Evolutionary conservation across 2,113 vertebrate species (phyloP), one percentile per base, ranked within the genome.

Genomic region (Cyanoramphus novaezelandiae): DNA sequence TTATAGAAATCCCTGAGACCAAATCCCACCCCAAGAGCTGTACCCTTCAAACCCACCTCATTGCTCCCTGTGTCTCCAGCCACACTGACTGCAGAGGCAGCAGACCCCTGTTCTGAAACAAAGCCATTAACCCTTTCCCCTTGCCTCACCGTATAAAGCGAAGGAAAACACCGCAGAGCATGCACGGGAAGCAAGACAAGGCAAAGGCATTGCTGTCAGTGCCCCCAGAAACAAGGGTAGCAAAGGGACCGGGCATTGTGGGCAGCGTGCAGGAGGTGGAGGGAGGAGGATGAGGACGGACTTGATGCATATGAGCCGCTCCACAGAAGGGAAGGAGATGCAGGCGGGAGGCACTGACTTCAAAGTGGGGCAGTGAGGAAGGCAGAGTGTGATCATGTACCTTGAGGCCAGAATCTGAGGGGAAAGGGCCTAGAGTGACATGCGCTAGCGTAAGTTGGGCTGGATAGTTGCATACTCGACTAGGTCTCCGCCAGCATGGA

Each of bases 401-500:
- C 99, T 99, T 97, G 97, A 98, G 98, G 98, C 98, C 98, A 97
- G 98, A 98, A 98, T 97, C 97, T 98, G 98, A 97, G 98, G 98
- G 98, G 96, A 97, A 98, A 98, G 97, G 94, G 97, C 98, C 98
- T 98, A 98, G 95, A 98, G 97, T 97, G 98, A 97, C 98, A 98
- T 98, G 98, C 97, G 95, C 98, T 99, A 99, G 97, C 98, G 97
- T 96, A 98, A 98, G 97, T 97, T 99, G 98, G 98, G 97, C 98
- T 99, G 99, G 98, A 99, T 99, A 98, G 98, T 99, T 98, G 99
- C 99, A 92, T 99, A 99, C 98, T 99, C 99, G 97, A 99, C 98
- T 98, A 98, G 98, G 96, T 99, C 99, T 98, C 98, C 98, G 75
- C 98, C 98, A 97, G 98, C 98, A 85, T 93, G 98, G 97, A 98